Percentiles rank a stretch among this genome's conserved stretches.
Evolutionary conservation across 1,140 invertebrate species (phyloP).

Genomic region (Harlomillsia oculata): DNA sequence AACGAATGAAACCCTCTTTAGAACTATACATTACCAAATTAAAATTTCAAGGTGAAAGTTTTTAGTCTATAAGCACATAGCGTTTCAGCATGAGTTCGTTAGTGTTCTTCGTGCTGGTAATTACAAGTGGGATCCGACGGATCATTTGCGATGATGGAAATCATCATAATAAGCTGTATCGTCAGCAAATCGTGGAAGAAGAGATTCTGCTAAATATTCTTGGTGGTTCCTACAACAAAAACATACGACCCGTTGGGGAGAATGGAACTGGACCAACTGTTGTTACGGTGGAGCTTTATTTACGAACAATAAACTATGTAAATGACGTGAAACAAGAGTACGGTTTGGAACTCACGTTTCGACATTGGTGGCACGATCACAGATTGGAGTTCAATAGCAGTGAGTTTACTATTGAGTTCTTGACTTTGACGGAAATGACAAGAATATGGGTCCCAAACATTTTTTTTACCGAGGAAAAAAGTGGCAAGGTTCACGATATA

Average conservation of each 20-base stretch:
- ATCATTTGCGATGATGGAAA: too few species aligned
- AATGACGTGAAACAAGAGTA: constrained; percentile 18
- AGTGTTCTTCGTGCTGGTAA: too few species aligned
- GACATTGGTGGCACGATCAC: constrained; percentile 20
- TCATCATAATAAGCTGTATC: too few species aligned
- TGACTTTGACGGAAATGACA: constrained; percentile 41
- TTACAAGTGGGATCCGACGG: too few species aligned
- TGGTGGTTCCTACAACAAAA: neutral
- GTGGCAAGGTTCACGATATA: constrained; percentile 44
- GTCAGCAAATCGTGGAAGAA: too few species aligned
- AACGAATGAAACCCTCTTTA: too few species aligned
- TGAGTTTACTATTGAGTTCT: constrained; percentile 23
- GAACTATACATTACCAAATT: too few species aligned
- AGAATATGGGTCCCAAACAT: constrained; percentile 48
- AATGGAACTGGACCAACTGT: constrained; percentile 3
- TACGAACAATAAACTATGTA: constrained; percentile 9
- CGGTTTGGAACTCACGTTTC: constrained; percentile 12
- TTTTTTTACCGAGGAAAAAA: constrained; percentile 47
- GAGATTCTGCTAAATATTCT: neutral
- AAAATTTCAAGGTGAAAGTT: too few species aligned
- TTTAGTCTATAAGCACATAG: too few species aligned
- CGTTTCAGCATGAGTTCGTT: too few species aligned
- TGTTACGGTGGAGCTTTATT: neutral
- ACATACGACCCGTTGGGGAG: neutral
- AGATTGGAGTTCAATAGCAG: constrained; percentile 4